Base-by-base conservation (phyloP, 1,140 invertebrate species). In the Orchesella cincta region DNA sequence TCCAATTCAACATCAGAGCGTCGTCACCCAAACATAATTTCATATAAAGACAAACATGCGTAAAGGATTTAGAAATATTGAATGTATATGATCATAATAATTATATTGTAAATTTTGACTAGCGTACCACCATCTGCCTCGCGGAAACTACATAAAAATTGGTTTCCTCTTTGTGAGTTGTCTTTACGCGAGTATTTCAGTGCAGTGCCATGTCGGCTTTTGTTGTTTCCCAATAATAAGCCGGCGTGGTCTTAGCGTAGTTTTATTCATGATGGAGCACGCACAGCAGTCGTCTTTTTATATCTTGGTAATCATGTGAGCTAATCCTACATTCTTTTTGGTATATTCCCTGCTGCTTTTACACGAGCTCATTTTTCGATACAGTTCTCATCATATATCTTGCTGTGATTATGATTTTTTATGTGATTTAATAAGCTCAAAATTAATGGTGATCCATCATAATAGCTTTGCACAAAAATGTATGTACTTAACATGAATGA, bases 221-320 rank as follows among this genome's bases (percentile, higher is more conserved):
- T 67, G 62, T 8, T 67, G 2, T 31, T 31, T 67, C 62, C 33
- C 23, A n/a, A n/a, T 67, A 31, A 67, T 62, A 67, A 67, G 31
- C 62, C 62, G 62, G 62, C 33, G 62, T 57, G 54, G 23, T 57
- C 54, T 57, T 57, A 23, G 54, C 54, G 3, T 5, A 67, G 14
- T 67, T 29, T 3, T 31, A 31, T 31, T 31, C 12, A 31, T 31
- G 12, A 67, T 31, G 33, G 29, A 29, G 28, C 5, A 33, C 12
- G 62, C 62, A 67, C 62, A 67, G 62, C 62, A 67, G 62, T 67
- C 5, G 62, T 67, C 62, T 23, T 31, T 67, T 67, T 29, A 16
- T 5, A 67, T 67, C 33, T 3, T 29, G 5, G 26, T 67, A 29
- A 31, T 33, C 2, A 33, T 31, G 26, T 29, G 14, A 33, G 23